Base-by-base conservation (phyloP, 92 coral and sea anemone genomes). In the Epizoanthus fatuus region DNA sequence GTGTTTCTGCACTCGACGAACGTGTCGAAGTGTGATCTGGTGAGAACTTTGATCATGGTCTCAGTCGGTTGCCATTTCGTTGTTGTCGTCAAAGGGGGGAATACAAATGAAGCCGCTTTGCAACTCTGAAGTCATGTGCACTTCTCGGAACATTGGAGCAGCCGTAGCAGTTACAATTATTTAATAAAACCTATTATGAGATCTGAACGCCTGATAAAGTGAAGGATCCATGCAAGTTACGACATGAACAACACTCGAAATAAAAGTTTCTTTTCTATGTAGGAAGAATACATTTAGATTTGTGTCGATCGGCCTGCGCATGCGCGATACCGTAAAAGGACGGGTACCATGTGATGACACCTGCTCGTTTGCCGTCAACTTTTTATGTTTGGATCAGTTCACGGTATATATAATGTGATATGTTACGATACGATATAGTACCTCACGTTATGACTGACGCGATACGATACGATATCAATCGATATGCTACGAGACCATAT, bases 1-100 rank as follows among this genome's bases (percentile, higher is more conserved):
- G 62, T 81, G 29, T 75, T 89, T 57, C 96, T 84, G 79, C 82
- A 76, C 55, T 73, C 85, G 32, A 89, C 84, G 83, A 93, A 93
- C 13, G 91, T 83, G 25, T 93, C 96, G 58, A 83, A 91, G 67
- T 91, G 96, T 1, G 95, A 88, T 70, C 92, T 72, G 54, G 95
- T 81, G 45, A 86, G 88, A 10, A 93, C 92, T 72, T 77, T 88
- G 59, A 90, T 74, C 79, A 74, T 74, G 13, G 45, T 25, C 63
- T 17, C 20, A 70, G 11, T 17, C 25, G 38, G 35, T 22, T 4
- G 77, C 47, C 63, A 65, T 56, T 35, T 72, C 81, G 7, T 19
- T 6, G 16, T 22, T 16, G 25, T 75, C 55, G 4, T 49, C 13
- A 8, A 49, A 49, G 7, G 9, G 53, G 13, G 2, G 9, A 8